Evolutionary conservation across 2,888 invertebrate genomes (phyloP).

Genomic region (Lutraria lutraria): DNA sequence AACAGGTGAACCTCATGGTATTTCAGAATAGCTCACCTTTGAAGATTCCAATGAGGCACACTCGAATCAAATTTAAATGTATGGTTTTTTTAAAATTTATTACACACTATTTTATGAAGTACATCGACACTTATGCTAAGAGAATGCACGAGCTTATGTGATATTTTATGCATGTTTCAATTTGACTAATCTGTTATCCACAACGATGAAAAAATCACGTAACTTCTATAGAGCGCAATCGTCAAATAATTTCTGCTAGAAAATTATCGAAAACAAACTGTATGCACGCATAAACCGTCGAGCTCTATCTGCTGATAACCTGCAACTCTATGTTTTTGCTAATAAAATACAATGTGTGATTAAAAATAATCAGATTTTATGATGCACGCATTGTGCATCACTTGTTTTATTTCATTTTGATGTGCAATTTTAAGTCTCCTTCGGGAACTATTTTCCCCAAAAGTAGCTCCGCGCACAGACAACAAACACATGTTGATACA

Average conservation of each 20-base stretch:
- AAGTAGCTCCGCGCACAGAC: not conserved
- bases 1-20: too few relatives aligned
- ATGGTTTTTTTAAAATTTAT: too few relatives aligned
- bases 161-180: not conserved
- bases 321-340: not conserved
- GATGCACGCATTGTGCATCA: not conserved
- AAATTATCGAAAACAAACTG: not conserved
- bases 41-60: too few relatives aligned
- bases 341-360: not conserved
- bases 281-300: not conserved
- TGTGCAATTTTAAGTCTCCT: constrained; percentile 1
- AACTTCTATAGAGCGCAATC: not conserved
- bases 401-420: constrained; percentile 10
- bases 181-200: not conserved
- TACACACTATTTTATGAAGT: too few relatives aligned
- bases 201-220: not conserved
- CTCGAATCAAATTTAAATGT: too few relatives aligned
- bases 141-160: too few relatives aligned
- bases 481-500: not conserved
- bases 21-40: too few relatives aligned
- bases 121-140: too few relatives aligned
- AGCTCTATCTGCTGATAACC: not conserved
- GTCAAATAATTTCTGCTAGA: not conserved
- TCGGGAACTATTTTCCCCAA: not conserved
- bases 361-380: constrained; percentile 11